Base-by-base conservation (phyloP, 2,888 invertebrate species). In the Cryptocheilus praepositus region DNA sequence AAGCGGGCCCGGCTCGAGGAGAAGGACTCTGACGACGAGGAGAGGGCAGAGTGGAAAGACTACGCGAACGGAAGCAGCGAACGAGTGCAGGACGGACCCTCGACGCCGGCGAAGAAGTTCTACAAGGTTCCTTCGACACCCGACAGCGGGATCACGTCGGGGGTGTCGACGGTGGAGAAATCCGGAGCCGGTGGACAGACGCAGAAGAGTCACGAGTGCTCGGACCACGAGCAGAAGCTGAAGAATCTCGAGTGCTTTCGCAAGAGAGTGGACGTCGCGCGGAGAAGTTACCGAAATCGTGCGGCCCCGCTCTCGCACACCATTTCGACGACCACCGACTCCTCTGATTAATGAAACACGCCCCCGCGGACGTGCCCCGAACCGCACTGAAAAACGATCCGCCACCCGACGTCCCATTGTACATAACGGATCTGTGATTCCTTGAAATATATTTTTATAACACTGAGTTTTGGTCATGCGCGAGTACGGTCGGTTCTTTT, bases 121-220 rank as follows among this genome's bases (percentile, higher is more conserved):
- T 79, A 64, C 25, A 79, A 77, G 70, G 70, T 81, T 67, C 80
- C 82, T 64, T 79, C 81, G 3, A 86, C 86, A 2, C 84, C 88
- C 0, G 89, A 89, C 65, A 88, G 88, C 64, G 89, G 88, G 5
- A 85, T 89, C 46, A 83, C 82, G 1, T 88, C 88, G 7, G 85
- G 85, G 13, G 70, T 86, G 8, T 88, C 88, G 1, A 86, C 86
- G 0, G 68, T 71, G 0, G 87, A 87, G 46, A 87, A 85, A 53
- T 80, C 69, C 60, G 36, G 36, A 1, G 13, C 13, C 36, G 36
- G 74, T 21, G 74, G 67, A 21, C 58, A 70, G 25, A 25, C 71
- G 28, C 71, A 68, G 16, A 74, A 76, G 22, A 64, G 68, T 7
- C 74, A 69, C 25, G 86, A 84, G 11, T 83, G 81, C 57, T 86